These are phyloP conservation scores for Hyaena hyaena DNA, from an alignment of 2,113 vertebrate species.

Conservation along the genomic window DNA sequence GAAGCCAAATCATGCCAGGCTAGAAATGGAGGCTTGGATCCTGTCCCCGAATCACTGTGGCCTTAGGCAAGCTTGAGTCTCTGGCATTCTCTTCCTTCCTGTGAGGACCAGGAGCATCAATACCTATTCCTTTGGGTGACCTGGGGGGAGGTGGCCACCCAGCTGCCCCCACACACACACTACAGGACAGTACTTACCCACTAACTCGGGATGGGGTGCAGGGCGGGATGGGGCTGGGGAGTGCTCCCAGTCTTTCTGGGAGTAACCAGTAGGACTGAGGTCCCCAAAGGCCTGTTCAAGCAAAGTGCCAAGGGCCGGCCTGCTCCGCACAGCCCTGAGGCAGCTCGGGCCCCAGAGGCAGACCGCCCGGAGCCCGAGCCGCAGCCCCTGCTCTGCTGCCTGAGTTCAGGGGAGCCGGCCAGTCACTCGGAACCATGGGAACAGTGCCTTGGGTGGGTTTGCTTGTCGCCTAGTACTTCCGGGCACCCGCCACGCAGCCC, in stretches of 20 bases:
- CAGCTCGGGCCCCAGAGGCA: not conserved
- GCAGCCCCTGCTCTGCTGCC: not conserved
- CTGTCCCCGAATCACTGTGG: no score
- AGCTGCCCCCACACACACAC: not conserved
- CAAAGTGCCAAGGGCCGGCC: not conserved
- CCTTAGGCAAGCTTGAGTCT: not conserved
- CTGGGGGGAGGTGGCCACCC: not conserved
- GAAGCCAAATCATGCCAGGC: not conserved
- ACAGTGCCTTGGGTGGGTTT: no score
- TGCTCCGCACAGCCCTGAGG: not conserved
- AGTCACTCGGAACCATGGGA: fast-evolving
- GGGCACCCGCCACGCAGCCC: fast-evolving
- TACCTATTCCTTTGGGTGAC: not conserved
- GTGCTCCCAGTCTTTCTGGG: not conserved
- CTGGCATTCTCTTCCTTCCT: no score
- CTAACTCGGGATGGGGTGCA: no score
- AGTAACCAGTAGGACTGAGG: not conserved
- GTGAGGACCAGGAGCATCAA: fast-evolving
- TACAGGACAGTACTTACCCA: not conserved
- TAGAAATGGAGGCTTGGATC: not conserved
- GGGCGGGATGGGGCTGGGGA: not conserved
- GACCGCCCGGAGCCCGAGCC: not conserved
- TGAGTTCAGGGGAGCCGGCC: not conserved
- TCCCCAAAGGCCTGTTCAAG: not conserved
- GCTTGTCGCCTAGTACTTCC: not conserved